Percentiles rank a stretch among this genome's conserved stretches.
Conservation (phyloP, 2,888 invertebrate genomes). For the Mayetiola destructor region DNA sequence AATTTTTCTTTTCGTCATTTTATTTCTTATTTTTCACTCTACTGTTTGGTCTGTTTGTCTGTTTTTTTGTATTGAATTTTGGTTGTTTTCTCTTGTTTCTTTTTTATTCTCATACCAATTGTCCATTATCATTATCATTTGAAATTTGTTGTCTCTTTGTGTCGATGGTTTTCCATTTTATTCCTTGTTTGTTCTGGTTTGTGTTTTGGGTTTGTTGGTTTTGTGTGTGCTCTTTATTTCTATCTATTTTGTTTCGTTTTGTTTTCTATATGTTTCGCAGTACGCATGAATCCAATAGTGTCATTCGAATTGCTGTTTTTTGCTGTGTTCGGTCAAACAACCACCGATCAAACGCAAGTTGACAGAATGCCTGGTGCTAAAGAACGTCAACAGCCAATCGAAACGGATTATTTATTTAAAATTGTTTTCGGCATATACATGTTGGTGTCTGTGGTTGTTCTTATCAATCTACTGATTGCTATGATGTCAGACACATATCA, state of each 20-base stretch:
- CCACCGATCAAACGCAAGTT: constrained; percentile 62
- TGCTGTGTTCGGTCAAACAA: constrained; percentile 92
- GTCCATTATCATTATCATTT: no score
- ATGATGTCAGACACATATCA: constrained; percentile 99
- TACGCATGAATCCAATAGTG: constrained; percentile 77
- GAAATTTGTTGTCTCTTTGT: no score
- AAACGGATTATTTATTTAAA: constrained; percentile 80
- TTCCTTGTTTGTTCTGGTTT: background rate
- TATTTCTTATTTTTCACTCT: background rate
- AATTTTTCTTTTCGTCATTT: constrained; percentile 13
- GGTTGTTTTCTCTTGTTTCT: background rate
- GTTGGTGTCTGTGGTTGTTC: constrained; percentile 96
- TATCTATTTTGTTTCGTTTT: background rate
- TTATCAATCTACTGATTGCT: constrained; percentile 98
- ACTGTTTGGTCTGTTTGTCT: constrained; percentile 16
- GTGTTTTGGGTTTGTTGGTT: background rate
- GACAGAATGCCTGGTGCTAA: constrained; percentile 34
- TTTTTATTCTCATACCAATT: background rate
- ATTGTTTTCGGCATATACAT: constrained; percentile 87
- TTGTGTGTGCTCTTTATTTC: background rate
- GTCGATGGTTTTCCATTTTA: background rate
- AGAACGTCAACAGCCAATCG: constrained; percentile 49
- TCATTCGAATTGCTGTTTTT: constrained; percentile 98
- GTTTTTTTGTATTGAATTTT: constrained; percentile 18
- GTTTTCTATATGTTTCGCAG: constrained; percentile 38